phyloP scores from a whole-genome alignment of 2,888 invertebrate species.

The Folsomia manolachei region DNA sequence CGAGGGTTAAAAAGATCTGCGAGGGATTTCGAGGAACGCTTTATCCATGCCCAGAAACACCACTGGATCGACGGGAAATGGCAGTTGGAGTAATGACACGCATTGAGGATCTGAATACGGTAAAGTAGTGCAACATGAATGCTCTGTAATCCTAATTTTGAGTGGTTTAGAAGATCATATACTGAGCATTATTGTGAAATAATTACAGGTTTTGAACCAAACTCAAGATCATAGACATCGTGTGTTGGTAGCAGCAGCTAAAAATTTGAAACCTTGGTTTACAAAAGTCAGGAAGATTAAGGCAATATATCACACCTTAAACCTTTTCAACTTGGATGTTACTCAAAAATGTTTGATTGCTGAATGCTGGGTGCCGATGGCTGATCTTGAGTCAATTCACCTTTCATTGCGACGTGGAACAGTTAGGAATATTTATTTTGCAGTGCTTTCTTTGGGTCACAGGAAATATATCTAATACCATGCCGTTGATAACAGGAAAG shows the following conservation, averaged over 20 bases:
- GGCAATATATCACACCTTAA: conserved; percentile 96
- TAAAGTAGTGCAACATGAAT: conserved; percentile 32
- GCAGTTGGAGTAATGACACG: conserved; percentile 98
- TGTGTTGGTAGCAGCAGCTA: conserved; percentile 94
- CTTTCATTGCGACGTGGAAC: conserved; percentile 88
- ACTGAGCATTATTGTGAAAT: too few species aligned
- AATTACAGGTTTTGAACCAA: conserved; percentile 88
- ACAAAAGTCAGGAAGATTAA: conserved; percentile 98
- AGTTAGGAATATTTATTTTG: conserved; percentile 60
- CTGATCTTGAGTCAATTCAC: conserved; percentile 89
- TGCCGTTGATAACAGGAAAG: conserved; percentile 64
- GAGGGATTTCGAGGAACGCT: conserved; percentile 87
- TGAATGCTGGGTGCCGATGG: conserved; percentile 91
- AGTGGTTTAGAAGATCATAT: too few species aligned
- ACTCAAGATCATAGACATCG: conserved; percentile 98
- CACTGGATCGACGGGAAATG: conserved; percentile 95
- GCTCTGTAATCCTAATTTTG: conserved; percentile 6
- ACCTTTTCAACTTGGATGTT: conserved; percentile 97
- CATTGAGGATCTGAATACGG: conserved; percentile 92
- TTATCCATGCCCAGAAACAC: conserved; percentile 96
- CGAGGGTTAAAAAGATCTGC: conserved; percentile 80
- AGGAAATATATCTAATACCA: not conserved
- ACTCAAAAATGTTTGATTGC: conserved; percentile 99
- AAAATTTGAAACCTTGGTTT: conserved; percentile 98
- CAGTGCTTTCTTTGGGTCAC: not conserved